Evolutionary conservation across 2,888 invertebrate species (phyloP).

Genomic region (Biston stratarius): DNA sequence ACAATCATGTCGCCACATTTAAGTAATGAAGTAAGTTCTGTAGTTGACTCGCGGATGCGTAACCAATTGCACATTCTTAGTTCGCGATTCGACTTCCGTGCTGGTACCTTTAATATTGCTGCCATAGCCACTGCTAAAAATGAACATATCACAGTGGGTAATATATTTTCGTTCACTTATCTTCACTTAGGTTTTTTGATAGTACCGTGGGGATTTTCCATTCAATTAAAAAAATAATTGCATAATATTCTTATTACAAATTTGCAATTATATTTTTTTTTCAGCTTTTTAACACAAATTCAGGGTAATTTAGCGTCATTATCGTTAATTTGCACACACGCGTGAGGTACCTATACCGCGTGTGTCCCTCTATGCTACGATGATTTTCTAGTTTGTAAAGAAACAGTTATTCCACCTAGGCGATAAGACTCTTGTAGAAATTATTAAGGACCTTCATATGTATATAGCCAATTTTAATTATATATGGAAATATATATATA

Average conservation of each 20-base stretch:
- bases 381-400: constrained; percentile 56
- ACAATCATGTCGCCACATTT: no score
- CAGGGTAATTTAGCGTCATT: constrained; percentile 44
- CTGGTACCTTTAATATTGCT: no score
- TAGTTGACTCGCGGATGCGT: no score
- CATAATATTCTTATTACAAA: constrained; percentile 51
- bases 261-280: constrained; percentile 44
- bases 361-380: constrained; percentile 28
- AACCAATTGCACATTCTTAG: no score
- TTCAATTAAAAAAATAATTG: constrained; percentile 38
- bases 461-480: constrained; percentile 77
- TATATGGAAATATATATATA: constrained; percentile 79
- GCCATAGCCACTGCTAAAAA: no score
- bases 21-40: no score
- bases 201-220: constrained; percentile 1
- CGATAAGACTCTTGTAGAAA: constrained; percentile 80
- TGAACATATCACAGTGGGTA: no score
- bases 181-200: no score
- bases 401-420: constrained; percentile 80
- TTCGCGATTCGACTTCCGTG: no score
- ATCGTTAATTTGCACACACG: constrained; percentile 35
- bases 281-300: constrained; percentile 42
- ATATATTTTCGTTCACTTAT: no score
- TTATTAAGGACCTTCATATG: constrained; percentile 78
- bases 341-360: background rate